phyloP scores from a whole-genome alignment of 2,888 invertebrate genomes.

The Apamea anceps region DNA sequence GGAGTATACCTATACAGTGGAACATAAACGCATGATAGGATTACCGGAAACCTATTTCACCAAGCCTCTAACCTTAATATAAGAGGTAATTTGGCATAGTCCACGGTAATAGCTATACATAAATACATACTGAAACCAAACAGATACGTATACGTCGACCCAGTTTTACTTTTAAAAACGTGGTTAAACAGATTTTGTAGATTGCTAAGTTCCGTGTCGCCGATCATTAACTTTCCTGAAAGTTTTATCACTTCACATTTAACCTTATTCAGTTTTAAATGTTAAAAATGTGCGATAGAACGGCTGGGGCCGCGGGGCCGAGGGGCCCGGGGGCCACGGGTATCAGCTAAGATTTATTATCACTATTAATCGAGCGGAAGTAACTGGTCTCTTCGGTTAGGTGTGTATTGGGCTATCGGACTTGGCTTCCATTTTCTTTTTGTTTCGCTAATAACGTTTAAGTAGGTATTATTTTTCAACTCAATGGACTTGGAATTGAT shows the following conservation, averaged over 20 bases:
- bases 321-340: slow-evolving; percentile 37
- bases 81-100: slow-evolving; percentile 53
- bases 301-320: slow-evolving; percentile 60
- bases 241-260: slow-evolving; percentile 79
- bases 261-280: slow-evolving; percentile 73
- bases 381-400: slow-evolving; percentile 71
- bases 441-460: slow-evolving; percentile 48
- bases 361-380: slow-evolving; percentile 75
- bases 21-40: slow-evolving; percentile 43
- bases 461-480: slow-evolving; percentile 45
- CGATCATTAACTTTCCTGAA: slow-evolving; percentile 75
- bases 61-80: slow-evolving; percentile 44
- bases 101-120: slow-evolving; percentile 31
- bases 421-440: slow-evolving; percentile 41
- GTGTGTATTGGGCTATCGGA: slow-evolving; percentile 59
- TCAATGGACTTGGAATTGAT: slow-evolving; percentile 25
- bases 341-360: slow-evolving; percentile 76
- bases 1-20: background rate
- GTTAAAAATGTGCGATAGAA: slow-evolving; percentile 73
- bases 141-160: slow-evolving; percentile 37
- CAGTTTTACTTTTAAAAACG: slow-evolving; percentile 69
- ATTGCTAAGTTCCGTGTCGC: slow-evolving; percentile 77
- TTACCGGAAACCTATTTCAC: slow-evolving; percentile 49
- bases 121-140: slow-evolving; percentile 15
- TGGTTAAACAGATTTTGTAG: slow-evolving; percentile 69